Evolutionary conservation across 1,140 invertebrate genomes (phyloP), one percentile per base, ranked within the genome.

Genomic region (Mycetomoellerius zeteki): DNA sequence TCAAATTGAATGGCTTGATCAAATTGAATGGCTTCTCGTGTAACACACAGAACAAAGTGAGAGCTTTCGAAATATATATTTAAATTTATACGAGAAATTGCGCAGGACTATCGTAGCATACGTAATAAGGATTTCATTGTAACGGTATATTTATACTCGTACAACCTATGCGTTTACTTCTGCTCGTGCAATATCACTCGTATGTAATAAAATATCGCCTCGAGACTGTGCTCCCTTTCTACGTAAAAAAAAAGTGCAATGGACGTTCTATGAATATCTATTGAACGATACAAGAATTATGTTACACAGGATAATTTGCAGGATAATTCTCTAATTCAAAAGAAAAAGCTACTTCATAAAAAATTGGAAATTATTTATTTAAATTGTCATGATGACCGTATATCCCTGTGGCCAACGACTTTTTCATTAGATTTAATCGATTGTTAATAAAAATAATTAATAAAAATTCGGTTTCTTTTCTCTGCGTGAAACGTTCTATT

Each of bases 141-240:
- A 33, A 33, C 16, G 16, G 5, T 52, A 64, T 30, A 64, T 3
- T 30, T 30, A 27, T 30, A 30, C 30, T 33, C 6, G 62, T n/a
- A 2, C 14, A 62, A 27, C 19, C 7, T 64, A 64, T 33, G 8
- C 27, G n/a, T 33, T 0, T 33, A 64, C 2, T 33, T 64, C 8
- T 37, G 12, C 7, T 56, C n/a, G 7, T n/a, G 14, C 14, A 58
- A 75, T 3, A 10, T 75, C 27, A 75, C 5, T 0, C n/a, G n/a
- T 21, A 19, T 56, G n/a, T 75, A 75, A 75, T 14, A 7, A 58
- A 75, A 24, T 37, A 37, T 58, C 52, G 52, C 72, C 6, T 75
- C 12, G 2, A 12, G 19, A 24, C 1, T 16, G 52, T 54, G 6
- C 19, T 37, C 1, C 1, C 19, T 16, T 16, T 10, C 33, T 1